Evolutionary conservation across 2,797 vertebrate species (phyloP).

Genomic region (Labeo calbasu): DNA sequence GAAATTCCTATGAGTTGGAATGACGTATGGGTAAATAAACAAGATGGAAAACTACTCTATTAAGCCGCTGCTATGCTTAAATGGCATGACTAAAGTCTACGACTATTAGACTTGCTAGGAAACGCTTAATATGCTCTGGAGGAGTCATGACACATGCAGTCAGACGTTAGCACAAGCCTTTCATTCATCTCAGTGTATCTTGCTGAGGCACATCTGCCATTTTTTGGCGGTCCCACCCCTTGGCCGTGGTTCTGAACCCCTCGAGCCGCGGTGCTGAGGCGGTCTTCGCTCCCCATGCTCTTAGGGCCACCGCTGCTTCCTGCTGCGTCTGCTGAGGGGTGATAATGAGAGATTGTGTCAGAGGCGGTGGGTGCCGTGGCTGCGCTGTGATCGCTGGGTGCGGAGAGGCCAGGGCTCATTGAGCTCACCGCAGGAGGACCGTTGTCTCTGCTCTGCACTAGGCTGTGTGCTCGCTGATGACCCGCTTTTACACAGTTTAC

Average conservation of each 20-base stretch:
- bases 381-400: conserved; percentile 48
- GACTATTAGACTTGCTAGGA: not conserved
- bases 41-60: not conserved
- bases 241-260: conserved; percentile 5
- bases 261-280: conserved; percentile 1
- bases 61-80: not conserved
- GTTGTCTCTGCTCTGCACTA: conserved; percentile 28
- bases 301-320: conserved; percentile 20
- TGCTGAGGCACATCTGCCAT: conserved; percentile 40
- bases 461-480: conserved; percentile 15
- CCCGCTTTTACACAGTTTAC: conserved; percentile 13
- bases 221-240: conserved; percentile 27
- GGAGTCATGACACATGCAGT: conserved; percentile 16
- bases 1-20: not conserved
- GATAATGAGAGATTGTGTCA: conserved; percentile 56
- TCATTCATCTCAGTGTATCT: conserved; percentile 36
- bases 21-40: not conserved
- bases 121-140: conserved; percentile 30
- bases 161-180: conserved; percentile 27
- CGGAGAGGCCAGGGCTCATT: conserved; percentile 52
- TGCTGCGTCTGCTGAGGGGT: conserved; percentile 46
- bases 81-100: not conserved
- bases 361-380: conserved; percentile 5
- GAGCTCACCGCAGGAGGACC: conserved; percentile 32
- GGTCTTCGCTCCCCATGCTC: conserved; percentile 39